These are phyloP conservation scores for Hemiprocne comata DNA, from an alignment of 2,113 vertebrate genomes.

Conservation along the genomic window DNA sequence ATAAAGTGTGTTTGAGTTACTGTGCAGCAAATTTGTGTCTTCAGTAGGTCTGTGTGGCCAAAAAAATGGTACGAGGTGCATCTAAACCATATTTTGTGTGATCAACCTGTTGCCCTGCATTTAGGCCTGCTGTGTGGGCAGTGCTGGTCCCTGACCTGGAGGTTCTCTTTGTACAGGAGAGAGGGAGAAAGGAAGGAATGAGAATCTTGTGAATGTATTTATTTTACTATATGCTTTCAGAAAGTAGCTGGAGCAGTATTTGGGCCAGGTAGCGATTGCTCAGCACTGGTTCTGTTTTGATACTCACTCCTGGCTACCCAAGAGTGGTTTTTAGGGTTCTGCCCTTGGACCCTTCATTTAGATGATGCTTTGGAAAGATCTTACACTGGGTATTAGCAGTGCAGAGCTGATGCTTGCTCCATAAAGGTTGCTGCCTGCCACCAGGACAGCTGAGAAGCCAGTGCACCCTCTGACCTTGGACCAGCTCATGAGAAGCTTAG, in stretches of 20 bases:
- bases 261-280: not conserved
- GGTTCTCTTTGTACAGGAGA: not conserved
- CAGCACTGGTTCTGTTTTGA: not conserved
- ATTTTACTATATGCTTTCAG: not conserved
- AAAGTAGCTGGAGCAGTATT: not conserved
- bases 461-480: not conserved
- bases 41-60: not conserved
- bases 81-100: not conserved
- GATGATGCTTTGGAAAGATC: not conserved
- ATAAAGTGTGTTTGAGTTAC: not conserved
- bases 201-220: not conserved
- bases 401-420: not conserved
- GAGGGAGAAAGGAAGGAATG: not conserved
- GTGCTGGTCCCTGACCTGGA: not conserved
- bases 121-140: not conserved
- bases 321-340: not conserved
- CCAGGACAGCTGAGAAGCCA: not conserved
- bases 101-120: not conserved
- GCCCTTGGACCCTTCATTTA: not conserved
- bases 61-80: not conserved
- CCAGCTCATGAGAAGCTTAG: not conserved
- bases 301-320: not conserved
- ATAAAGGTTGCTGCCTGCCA: accelerated
- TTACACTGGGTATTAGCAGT: not conserved
- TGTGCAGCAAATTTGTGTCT: not conserved